Evolutionary conservation across 2,888 invertebrate genomes (phyloP), one percentile per base, ranked within the genome.

Genomic region (Mythimna impura): DNA sequence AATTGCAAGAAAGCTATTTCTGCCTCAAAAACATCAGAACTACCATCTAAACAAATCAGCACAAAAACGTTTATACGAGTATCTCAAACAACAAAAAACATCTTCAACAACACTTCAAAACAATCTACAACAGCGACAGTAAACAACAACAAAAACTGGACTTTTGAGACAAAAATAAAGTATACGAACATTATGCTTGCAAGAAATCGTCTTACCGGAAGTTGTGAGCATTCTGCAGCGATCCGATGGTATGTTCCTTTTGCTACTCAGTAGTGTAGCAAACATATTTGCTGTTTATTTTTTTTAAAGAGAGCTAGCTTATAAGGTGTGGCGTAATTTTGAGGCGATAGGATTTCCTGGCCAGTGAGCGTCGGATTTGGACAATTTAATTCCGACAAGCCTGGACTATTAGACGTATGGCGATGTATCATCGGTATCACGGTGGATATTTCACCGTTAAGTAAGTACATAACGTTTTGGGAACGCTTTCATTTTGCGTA

Each of bases 161-260:
- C 43, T 77, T 85, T 84, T 82, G 81, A 85, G 82, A 86, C 78
- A 78, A 84, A 87, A 86, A 86, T 83, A 86, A 84, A 87, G 76
- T 74, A 76, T 70, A 67, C 74, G 77, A 71, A 73, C 76, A 54
- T 78, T 83, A 80, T 78, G 75, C 55, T 52, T 63, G 61, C 84
- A 87, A 86, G 82, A 86, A 83, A 80, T 76, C 68, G 82, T 84
- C 84, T 75, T 86, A 84, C 81, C 88, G 88, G 88, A 88, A 88
- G 83, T 75, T 70, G 64, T 55, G 47, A 75, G 64, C 85, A 85
- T 85, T 85, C 85, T 84, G 74, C 58, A 64, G 58, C 0, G 55
- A 47, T 47, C 43, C 14, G 47, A 20, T 69, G 86, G 58, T 86
- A 22, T 78, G 78, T 72, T 85, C 86, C 74, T 70, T 65, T 79